Percentiles rank a stretch among this genome's conserved stretches.
These are phyloP conservation scores for Charina bottae DNA, from an alignment of 2,113 vertebrate genomes.

Conservation along the genomic window DNA sequence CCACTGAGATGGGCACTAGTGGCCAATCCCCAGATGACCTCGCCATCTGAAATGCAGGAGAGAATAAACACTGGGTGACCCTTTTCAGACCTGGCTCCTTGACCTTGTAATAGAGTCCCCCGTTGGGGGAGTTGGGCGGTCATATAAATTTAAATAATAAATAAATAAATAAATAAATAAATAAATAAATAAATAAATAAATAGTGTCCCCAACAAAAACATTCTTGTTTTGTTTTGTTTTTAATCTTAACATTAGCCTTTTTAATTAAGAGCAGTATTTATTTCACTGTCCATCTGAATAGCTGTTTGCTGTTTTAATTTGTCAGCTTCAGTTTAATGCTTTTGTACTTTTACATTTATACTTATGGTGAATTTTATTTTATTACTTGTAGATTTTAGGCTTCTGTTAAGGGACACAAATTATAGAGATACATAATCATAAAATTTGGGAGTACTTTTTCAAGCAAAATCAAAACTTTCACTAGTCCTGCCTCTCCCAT, in stretches of 20 bases:
- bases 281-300: not conserved
- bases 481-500: slow-evolving; percentile 11
- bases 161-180: too few relatives aligned
- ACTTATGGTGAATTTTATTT: not conserved
- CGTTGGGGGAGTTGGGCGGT: too few relatives aligned
- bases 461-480: not conserved
- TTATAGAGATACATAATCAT: not conserved
- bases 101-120: not conserved
- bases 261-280: not conserved
- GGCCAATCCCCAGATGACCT: not conserved
- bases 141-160: too few relatives aligned
- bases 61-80: not conserved
- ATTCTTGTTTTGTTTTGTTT: not conserved
- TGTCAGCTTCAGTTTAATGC: not conserved
- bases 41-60: not conserved
- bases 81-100: not conserved
- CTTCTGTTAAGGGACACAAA: not conserved
- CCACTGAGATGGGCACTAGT: not conserved
- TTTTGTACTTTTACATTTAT: not conserved
- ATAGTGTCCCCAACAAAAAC: not conserved
- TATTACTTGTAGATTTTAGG: not conserved
- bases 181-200: too few relatives aligned
- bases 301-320: not conserved
- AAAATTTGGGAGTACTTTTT: not conserved
- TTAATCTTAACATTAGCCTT: not conserved